A percentile compares a stretch with the other conserved stretches of the same genome.
These are phyloP conservation scores for Drosophila peninsularis DNA, from an alignment of 2,888 invertebrate genomes.

Conservation along the genomic window DNA sequence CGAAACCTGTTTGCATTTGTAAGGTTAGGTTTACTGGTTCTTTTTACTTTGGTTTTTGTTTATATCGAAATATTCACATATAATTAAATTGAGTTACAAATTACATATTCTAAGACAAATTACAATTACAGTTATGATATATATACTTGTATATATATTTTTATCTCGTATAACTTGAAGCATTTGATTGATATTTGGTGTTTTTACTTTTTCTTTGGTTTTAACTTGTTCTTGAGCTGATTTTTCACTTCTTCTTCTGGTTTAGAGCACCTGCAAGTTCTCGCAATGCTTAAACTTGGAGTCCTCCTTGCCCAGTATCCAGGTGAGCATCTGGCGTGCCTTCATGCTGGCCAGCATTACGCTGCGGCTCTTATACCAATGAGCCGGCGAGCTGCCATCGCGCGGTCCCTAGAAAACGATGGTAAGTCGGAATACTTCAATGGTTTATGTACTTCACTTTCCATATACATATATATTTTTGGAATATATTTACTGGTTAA, in stretches of 20 bases:
- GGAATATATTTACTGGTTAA: constrained; percentile 6
- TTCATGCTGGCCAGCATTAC: constrained; percentile 95
- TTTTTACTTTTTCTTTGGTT: constrained; percentile 16
- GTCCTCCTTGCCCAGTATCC: constrained; percentile 96
- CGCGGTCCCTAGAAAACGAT: constrained; percentile 81
- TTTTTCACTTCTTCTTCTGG: background rate
- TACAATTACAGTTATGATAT: constrained; percentile 30
- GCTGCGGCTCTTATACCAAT: constrained; percentile 94
- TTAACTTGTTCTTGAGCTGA: constrained; percentile 7
- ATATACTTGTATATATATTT: background rate
- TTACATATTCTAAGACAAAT: constrained; percentile 21
- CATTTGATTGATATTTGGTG: constrained; percentile 49
- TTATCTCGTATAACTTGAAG: constrained; percentile 28
- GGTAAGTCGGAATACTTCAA: constrained; percentile 21
- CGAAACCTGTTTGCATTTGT: constrained; percentile 69
- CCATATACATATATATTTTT: constrained; percentile 1
- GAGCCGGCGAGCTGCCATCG: constrained; percentile 86
- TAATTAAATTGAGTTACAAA: constrained; percentile 34
- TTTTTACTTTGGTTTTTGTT: constrained; percentile 16
- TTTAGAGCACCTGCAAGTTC: constrained; percentile 93
- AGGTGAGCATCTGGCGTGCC: constrained; percentile 95
- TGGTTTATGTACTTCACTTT: background rate
- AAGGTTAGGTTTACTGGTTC: constrained; percentile 38
- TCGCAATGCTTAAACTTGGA: constrained; percentile 96
- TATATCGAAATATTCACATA: constrained; percentile 54